A percentile compares a stretch with the other conserved stretches of the same genome.
Conservation (phyloP, 2,797 vertebrate species). For the Clarias fuscus region DNA sequence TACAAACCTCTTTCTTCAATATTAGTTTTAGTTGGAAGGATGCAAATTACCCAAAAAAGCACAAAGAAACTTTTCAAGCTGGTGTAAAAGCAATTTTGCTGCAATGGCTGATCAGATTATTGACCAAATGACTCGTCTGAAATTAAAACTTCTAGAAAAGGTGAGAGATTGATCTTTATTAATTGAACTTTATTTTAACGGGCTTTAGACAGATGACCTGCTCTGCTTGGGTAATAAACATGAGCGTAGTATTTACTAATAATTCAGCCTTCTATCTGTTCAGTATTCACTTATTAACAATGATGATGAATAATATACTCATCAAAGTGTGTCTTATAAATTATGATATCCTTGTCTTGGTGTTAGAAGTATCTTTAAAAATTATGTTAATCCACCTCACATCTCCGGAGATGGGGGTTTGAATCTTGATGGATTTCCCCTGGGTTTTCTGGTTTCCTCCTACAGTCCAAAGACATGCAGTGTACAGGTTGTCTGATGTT, state of each 20-base stretch:
- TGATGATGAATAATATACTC: no score
- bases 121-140: constrained; percentile 77
- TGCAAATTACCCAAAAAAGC: not conserved
- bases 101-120: constrained; percentile 71
- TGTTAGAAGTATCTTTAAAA: not conserved
- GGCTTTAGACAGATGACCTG: not conserved
- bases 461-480: no score
- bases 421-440: no score
- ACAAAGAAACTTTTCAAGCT: not conserved
- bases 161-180: constrained; percentile 62
- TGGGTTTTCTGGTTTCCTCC: no score
- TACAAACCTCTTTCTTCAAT: not conserved
- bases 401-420: no score
- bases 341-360: not conserved
- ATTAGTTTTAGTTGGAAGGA: not conserved
- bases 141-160: constrained; percentile 80
- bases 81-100: not conserved
- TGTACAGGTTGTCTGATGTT: no score
- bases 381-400: not conserved
- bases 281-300: not conserved
- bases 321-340: not conserved
- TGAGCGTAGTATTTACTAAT: not conserved
- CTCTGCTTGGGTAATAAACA: not conserved
- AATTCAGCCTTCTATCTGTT: not conserved
- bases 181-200: not conserved